Conservation (phyloP, 2,888 invertebrate genomes). For the Aethes cnicana region DNA sequence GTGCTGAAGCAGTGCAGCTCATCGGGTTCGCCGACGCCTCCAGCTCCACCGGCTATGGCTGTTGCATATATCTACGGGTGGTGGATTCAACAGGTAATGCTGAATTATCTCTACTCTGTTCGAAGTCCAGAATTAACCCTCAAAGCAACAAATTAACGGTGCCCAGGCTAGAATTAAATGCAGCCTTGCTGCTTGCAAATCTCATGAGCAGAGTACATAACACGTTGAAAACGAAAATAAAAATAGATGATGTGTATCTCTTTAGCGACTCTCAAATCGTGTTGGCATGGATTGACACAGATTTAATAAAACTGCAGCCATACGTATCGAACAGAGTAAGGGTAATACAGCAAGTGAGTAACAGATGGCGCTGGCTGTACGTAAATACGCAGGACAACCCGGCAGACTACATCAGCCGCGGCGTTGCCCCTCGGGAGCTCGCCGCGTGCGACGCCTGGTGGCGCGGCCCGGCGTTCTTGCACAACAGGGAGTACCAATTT, state of each 20-base stretch:
- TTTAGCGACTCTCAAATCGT: slow-evolving; percentile 30
- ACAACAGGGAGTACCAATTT: slow-evolving; percentile 6
- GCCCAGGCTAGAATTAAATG: slow-evolving; percentile 33
- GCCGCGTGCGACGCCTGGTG: slow-evolving; percentile 14
- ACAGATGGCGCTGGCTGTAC: slow-evolving; percentile 27
- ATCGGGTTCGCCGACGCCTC: slow-evolving; percentile 33
- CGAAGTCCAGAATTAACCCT: slow-evolving; percentile 34
- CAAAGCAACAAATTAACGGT: slow-evolving; percentile 16
- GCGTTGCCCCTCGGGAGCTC: slow-evolving; percentile 20
- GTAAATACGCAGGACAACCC: slow-evolving; percentile 28
- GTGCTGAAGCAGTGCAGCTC: slow-evolving; percentile 18
- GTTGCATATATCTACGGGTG: slow-evolving; percentile 31
- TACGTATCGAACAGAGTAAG: slow-evolving; percentile 34
- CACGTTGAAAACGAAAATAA: slow-evolving; percentile 4
- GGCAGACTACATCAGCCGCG: slow-evolving; percentile 28
- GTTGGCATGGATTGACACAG: slow-evolving; percentile 30
- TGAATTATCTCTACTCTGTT: slow-evolving; percentile 28
- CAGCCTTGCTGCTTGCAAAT: slow-evolving; percentile 28
- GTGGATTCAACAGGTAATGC: slow-evolving; percentile 25
- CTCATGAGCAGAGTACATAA: slow-evolving; percentile 10
- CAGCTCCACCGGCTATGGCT: slow-evolving; percentile 28
- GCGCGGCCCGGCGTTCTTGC: slow-evolving; percentile 12
- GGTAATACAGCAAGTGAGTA: slow-evolving; percentile 17
- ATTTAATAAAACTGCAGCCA: slow-evolving; percentile 18
- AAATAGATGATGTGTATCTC: slow-evolving; percentile 15